phyloP scores from a whole-genome alignment of 1,140 invertebrate genomes.

The Drosophila orena region DNA sequence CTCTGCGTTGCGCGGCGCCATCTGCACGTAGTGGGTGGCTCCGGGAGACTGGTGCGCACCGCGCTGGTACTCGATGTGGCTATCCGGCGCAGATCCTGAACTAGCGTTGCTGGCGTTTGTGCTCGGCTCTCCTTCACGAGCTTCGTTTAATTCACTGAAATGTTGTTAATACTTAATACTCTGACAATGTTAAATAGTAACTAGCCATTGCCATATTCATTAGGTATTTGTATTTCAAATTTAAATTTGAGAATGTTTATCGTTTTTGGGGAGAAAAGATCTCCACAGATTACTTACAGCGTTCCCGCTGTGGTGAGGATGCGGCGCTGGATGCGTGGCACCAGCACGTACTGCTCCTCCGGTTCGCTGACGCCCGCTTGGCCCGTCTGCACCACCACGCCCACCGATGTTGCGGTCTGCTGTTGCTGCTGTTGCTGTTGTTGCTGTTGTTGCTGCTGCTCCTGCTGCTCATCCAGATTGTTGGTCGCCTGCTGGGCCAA shows the following conservation, averaged over 20 bases:
- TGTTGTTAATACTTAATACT: not conserved
- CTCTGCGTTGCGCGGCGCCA: constrained; percentile 73
- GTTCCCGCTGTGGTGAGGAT: constrained; percentile 79
- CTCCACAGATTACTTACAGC: constrained; percentile 55
- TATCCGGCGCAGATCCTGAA: constrained; percentile 55
- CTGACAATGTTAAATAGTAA: not conserved
- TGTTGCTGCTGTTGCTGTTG: constrained; percentile 37
- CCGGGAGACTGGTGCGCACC: constrained; percentile 60
- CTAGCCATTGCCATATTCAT: not conserved
- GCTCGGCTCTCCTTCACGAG: constrained; percentile 64
- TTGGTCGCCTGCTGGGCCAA: constrained; percentile 30
- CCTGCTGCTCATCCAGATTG: constrained; percentile 64
- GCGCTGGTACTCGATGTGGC: constrained; percentile 67
- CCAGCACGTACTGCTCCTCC: constrained; percentile 63
- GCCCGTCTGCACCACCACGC: constrained; percentile 60
- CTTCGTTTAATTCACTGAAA: constrained; percentile 69
- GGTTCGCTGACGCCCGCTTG: constrained; percentile 52
- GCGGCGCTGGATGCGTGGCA: constrained; percentile 61
- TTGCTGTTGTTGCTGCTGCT: constrained; percentile 54
- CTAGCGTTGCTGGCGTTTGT: constrained; percentile 61
- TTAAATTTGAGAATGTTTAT: not conserved
- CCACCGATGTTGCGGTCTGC: constrained; percentile 41
- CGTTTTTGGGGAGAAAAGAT: not conserved
- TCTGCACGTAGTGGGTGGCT: constrained; percentile 73
- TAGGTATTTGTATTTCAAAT: not conserved